A percentile compares a stretch with the other conserved stretches of the same genome.
These are phyloP conservation scores for Chrysodeixis includens DNA, from an alignment of 2,888 invertebrate genomes.

Conservation along the genomic window DNA sequence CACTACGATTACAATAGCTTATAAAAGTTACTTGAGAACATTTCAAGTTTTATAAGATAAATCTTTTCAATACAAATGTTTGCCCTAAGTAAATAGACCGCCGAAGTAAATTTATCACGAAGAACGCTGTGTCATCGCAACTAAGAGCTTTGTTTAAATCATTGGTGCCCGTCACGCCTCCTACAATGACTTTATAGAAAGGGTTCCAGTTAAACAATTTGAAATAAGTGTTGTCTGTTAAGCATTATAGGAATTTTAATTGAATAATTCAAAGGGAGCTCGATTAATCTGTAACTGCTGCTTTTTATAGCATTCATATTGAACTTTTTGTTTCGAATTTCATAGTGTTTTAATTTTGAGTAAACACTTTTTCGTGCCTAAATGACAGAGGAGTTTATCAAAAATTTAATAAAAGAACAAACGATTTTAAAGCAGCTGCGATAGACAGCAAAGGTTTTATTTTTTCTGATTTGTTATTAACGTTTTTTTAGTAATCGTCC, in stretches of 20 bases:
- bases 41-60: constrained; percentile 24
- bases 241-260: constrained; percentile 73
- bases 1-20: not conserved
- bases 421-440: constrained; percentile 73
- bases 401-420: constrained; percentile 39
- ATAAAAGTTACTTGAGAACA: constrained; percentile 2
- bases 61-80: constrained; percentile 41
- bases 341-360: constrained; percentile 24
- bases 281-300: constrained; percentile 52
- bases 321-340: constrained; percentile 27
- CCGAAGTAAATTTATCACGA: constrained; percentile 59
- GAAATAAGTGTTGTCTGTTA: constrained; percentile 70
- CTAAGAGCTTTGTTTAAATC: constrained; percentile 85
- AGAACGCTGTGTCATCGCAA: constrained; percentile 77
- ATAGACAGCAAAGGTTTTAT: constrained; percentile 62
- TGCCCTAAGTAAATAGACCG: constrained; percentile 54
- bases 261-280: constrained; percentile 65
- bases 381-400: constrained; percentile 55
- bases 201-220: constrained; percentile 76
- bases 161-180: constrained; percentile 76
- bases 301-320: constrained; percentile 42
- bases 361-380: constrained; percentile 37
- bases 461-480: constrained; percentile 80
- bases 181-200: constrained; percentile 78
- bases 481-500: constrained; percentile 78